phyloP scores from a whole-genome alignment of 2,888 invertebrate genomes.

The Glaucopsyche alexis region DNA sequence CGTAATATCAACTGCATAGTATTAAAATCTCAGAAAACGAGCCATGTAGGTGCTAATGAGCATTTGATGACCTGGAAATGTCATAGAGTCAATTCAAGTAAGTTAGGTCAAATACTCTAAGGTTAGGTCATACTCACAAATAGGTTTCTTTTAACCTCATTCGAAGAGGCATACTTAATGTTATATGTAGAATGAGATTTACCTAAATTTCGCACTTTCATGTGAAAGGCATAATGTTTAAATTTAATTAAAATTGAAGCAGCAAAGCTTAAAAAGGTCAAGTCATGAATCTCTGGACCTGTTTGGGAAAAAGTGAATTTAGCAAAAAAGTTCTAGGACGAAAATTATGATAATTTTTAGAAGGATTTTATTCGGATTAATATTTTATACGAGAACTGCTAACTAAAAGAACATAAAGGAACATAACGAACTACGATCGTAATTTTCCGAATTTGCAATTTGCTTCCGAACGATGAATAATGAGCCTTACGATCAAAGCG shows the following conservation, averaged over 20 bases:
- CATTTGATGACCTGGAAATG: background rate
- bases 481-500: too few species aligned
- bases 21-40: constrained; percentile 4
- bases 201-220: background rate
- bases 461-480: too few species aligned
- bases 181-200: too few species aligned
- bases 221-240: background rate
- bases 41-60: constrained; percentile 8
- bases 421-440: too few species aligned
- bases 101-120: background rate
- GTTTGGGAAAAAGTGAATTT: too few species aligned
- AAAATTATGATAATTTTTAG: too few species aligned
- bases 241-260: constrained; percentile 10
- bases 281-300: background rate
- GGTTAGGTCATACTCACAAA: constrained; percentile 6
- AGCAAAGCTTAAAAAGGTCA: background rate
- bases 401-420: too few species aligned
- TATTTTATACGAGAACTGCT: too few species aligned
- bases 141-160: background rate
- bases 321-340: too few species aligned
- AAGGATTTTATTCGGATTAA: too few species aligned
- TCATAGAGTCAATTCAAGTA: background rate
- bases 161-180: background rate
- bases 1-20: background rate
- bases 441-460: too few species aligned